Evolutionary conservation across 2,113 vertebrate species (phyloP).

Genomic region (Fukomys damarensis): DNA sequence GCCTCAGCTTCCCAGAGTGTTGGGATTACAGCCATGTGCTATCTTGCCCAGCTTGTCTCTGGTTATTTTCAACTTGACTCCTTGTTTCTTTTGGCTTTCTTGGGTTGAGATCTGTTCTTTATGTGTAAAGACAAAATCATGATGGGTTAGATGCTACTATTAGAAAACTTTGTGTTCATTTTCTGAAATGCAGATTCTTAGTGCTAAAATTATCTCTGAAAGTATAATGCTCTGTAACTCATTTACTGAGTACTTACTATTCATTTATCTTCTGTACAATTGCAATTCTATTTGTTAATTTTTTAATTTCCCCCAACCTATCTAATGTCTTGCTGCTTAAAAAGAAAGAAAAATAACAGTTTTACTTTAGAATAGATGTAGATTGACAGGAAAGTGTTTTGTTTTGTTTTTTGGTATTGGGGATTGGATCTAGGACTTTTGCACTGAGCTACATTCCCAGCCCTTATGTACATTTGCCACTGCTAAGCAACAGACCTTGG

Average conservation of each 20-base stretch:
- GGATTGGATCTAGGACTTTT: background rate
- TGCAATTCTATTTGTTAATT: background rate
- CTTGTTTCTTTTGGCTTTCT: background rate
- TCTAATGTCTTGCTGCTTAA: background rate
- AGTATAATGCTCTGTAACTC: background rate
- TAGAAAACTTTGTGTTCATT: background rate
- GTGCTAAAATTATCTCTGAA: background rate
- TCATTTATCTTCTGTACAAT: slow-evolving; percentile 38
- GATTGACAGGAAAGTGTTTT: background rate
- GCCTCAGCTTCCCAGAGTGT: background rate
- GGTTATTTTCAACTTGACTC: background rate
- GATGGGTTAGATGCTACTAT: background rate
- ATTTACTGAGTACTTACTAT: slow-evolving; percentile 15
- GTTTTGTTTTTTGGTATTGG: background rate
- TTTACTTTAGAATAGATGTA: background rate
- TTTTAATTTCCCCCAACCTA: background rate
- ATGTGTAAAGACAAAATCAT: background rate
- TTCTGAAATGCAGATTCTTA: slow-evolving; percentile 5
- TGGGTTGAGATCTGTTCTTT: background rate
- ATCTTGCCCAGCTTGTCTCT: background rate
- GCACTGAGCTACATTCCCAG: background rate
- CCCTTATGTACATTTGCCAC: background rate
- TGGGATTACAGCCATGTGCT: background rate
- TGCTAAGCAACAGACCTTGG: background rate
- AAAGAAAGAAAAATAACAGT: background rate